Percentiles rank a stretch among this genome's conserved stretches.
These are phyloP conservation scores for Telenomus remus DNA, from an alignment of 1,140 invertebrate species.

Conservation along the genomic window DNA sequence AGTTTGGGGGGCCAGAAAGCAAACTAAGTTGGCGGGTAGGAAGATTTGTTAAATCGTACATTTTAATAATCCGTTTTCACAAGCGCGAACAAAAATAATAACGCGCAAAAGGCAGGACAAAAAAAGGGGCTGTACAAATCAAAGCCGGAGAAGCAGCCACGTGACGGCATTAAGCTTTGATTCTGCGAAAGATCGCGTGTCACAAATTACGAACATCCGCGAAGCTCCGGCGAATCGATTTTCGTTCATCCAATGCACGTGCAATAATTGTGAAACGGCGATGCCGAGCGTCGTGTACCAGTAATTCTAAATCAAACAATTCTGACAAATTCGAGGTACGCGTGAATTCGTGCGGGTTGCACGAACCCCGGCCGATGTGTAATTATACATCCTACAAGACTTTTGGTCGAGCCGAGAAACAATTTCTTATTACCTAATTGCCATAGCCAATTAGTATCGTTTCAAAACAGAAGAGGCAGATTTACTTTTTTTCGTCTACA, in stretches of 20 bases:
- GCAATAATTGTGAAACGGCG: conserved; percentile 37
- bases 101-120: too few species aligned
- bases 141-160: conserved; percentile 56
- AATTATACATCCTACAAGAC: conserved; percentile 54
- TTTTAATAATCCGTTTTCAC: too few species aligned
- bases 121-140: conserved; percentile 53
- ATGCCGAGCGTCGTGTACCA: conserved; percentile 35
- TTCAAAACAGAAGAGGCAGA: too few species aligned
- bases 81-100: conserved; percentile 15
- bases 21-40: too few species aligned
- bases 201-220: conserved; percentile 70
- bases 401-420: conserved; percentile 49
- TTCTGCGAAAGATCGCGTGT: conserved; percentile 69
- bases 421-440: conserved; percentile 44
- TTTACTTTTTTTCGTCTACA: conserved; percentile 8
- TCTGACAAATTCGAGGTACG: conserved; percentile 49
- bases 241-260: conserved; percentile 59
- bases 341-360: conserved; percentile 44
- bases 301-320: conserved; percentile 61
- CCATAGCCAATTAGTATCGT: not conserved
- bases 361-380: conserved; percentile 46
- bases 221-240: conserved; percentile 66
- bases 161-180: conserved; percentile 69
- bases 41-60: too few species aligned
- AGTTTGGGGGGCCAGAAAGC: too few species aligned